Conservation (phyloP, 2,888 invertebrate genomes). For the Anaspis maculata region DNA sequence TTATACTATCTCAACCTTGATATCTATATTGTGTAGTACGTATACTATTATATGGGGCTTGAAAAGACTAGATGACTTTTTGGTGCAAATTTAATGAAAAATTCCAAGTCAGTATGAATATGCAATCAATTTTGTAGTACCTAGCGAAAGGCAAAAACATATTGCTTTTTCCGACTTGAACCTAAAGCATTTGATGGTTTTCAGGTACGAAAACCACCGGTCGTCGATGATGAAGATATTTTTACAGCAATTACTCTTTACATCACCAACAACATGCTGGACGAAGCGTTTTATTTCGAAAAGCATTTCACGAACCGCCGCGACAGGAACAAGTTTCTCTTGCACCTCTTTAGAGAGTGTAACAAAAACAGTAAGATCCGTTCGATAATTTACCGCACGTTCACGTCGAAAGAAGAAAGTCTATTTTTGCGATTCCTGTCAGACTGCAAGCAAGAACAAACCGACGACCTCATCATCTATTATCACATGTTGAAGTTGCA, state of each 20-base stretch:
- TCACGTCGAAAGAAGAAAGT: conserved; percentile 57
- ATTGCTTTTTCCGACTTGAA: too few species aligned
- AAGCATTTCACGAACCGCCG: conserved; percentile 47
- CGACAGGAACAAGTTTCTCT: conserved; percentile 45
- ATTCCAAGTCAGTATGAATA: too few species aligned
- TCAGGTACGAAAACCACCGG: conserved; percentile 39
- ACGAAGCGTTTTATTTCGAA: conserved; percentile 58
- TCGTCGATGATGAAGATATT: conserved; percentile 39
- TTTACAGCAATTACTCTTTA: conserved; percentile 53
- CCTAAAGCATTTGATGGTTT: too few species aligned
- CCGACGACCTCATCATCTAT: conserved; percentile 60
- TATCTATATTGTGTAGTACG: too few species aligned
- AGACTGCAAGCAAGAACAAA: conserved; percentile 38
- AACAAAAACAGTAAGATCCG: background rate
- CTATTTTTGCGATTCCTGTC: conserved; percentile 56
- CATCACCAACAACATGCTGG: conserved; percentile 54
- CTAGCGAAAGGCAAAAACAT: too few species aligned
- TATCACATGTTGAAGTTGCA: conserved; percentile 58
- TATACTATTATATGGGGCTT: too few species aligned
- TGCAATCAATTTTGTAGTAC: too few species aligned
- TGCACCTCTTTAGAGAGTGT: conserved; percentile 47
- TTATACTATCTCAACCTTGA: too few species aligned
- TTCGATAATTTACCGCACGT: conserved; percentile 52
- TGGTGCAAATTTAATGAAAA: too few species aligned
- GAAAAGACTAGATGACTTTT: too few species aligned